Conservation (phyloP, 2,888 invertebrate genomes). For the Aleiodes leptofemur region DNA sequence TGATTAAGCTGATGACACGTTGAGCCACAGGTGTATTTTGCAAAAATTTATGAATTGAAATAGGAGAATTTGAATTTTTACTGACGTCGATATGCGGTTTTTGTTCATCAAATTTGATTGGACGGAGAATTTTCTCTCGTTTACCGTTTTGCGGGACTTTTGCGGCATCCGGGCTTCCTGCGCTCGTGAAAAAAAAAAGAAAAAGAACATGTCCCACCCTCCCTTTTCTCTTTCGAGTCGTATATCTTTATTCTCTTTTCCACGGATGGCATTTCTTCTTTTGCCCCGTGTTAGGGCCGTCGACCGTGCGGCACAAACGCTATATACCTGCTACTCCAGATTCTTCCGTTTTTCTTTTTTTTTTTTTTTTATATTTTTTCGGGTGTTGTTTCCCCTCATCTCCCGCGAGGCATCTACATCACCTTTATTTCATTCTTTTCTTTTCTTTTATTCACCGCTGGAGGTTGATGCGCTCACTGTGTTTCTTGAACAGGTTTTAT, state of each 20-base stretch:
- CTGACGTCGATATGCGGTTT: conserved; percentile 13
- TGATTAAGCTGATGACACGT: too few relatives aligned
- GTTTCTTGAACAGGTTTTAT: conserved; percentile 34
- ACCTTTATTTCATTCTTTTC: conserved; percentile 55
- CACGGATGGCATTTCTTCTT: conserved; percentile 53
- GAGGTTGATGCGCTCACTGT: conserved; percentile 19
- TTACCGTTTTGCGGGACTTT: conserved; percentile 61
- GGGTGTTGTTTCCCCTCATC: conserved; percentile 44
- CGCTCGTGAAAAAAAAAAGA: neutral
- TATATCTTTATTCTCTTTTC: conserved; percentile 65
- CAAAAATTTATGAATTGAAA: too few relatives aligned
- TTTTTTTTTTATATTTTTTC: conserved; percentile 38
- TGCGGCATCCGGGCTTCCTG: conserved; percentile 54
- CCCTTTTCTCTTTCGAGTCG: conserved; percentile 53
- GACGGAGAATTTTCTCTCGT: neutral
- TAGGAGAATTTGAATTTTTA: neutral
- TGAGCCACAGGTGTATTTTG: too few relatives aligned
- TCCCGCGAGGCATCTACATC: conserved; percentile 49
- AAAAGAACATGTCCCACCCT: conserved; percentile 14
- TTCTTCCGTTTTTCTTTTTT: conserved; percentile 48
- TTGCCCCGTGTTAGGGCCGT: conserved; percentile 52
- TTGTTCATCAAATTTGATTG: conserved; percentile 17
- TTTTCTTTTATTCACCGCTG: conserved; percentile 43
- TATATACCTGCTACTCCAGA: conserved; percentile 69
- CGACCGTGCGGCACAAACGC: conserved; percentile 58